Percentiles rank a stretch among this genome's conserved stretches.
Conservation (phyloP, 2,797 vertebrate genomes). For the Schizopygopsis malacanthus region DNA sequence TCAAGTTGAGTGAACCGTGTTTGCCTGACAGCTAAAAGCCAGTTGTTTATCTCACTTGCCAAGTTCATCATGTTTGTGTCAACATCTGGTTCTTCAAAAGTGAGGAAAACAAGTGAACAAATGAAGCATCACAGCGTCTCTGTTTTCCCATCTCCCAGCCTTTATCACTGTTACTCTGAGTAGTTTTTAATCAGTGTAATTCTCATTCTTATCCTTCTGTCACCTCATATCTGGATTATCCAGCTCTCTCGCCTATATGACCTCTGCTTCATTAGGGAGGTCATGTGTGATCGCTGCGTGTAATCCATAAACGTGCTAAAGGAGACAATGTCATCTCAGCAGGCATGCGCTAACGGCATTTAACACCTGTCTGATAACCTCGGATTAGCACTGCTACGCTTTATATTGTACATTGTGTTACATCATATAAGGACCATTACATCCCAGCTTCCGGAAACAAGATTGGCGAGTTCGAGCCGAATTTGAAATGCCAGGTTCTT, state of each 20-base stretch:
- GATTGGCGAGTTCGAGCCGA: background rate
- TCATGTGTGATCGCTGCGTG: background rate
- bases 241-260: conserved; percentile 8
- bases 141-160: background rate
- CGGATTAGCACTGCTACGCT: conserved; percentile 4
- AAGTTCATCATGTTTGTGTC: background rate
- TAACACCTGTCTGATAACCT: conserved; percentile 7
- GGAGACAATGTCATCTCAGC: conserved; percentile 32
- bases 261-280: conserved; percentile 21
- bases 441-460: background rate
- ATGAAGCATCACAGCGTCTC: background rate
- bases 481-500: background rate
- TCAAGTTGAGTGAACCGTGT: background rate
- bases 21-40: background rate
- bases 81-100: conserved; percentile 10
- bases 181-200: conserved; percentile 21
- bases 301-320: conserved; percentile 35
- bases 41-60: conserved; percentile 5
- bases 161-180: background rate
- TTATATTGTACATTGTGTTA: background rate
- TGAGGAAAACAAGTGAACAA: background rate
- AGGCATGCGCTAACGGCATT: background rate
- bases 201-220: conserved; percentile 39
- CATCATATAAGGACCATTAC: conserved; percentile 24
- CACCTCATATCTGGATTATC: conserved; percentile 26